Percentiles rank a stretch among this genome's conserved stretches.
phyloP scores from a whole-genome alignment of 2,113 vertebrate species.

The Microtus richardsoni region DNA sequence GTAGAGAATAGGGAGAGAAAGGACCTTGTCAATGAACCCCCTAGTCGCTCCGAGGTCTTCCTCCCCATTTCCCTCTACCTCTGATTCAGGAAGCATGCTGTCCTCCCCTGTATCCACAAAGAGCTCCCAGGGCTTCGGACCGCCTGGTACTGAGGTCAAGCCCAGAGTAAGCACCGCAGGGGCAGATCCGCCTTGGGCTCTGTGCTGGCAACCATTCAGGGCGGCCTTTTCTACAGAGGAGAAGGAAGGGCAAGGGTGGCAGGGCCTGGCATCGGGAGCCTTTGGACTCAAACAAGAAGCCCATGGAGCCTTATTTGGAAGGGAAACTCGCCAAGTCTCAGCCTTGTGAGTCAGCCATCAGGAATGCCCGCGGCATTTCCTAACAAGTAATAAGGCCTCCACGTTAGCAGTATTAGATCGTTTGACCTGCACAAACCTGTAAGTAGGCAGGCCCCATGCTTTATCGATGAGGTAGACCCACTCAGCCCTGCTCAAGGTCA shows the following conservation, averaged over 20 bases:
- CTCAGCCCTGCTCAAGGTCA: not conserved
- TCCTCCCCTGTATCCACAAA: not conserved
- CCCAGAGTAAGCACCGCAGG: fast-evolving
- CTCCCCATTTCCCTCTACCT: not conserved
- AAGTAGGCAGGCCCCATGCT: fast-evolving
- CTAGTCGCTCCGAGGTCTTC: fast-evolving
- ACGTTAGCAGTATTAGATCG: not conserved
- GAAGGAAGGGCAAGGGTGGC: not conserved
- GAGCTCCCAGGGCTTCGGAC: not conserved
- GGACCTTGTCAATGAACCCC: not conserved
- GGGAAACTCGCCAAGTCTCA: constrained; percentile 1
- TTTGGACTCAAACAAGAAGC: not conserved
- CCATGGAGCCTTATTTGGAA: constrained; percentile 56
- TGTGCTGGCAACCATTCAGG: fast-evolving
- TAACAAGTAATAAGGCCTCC: constrained; percentile 20
- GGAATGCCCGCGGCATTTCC: constrained; percentile 59
- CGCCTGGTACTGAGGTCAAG: not conserved
- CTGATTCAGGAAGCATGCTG: not conserved
- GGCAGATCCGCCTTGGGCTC: too few species aligned
- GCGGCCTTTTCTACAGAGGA: fast-evolving
- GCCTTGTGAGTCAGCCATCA: constrained; percentile 46
- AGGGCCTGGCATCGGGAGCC: not conserved
- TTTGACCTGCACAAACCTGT: not conserved
- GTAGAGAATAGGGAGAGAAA: too few species aligned
- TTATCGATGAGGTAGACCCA: not conserved